These are phyloP conservation scores for Sycophila sp. DNA, from an alignment of 1,140 invertebrate species.

Conservation along the genomic window DNA sequence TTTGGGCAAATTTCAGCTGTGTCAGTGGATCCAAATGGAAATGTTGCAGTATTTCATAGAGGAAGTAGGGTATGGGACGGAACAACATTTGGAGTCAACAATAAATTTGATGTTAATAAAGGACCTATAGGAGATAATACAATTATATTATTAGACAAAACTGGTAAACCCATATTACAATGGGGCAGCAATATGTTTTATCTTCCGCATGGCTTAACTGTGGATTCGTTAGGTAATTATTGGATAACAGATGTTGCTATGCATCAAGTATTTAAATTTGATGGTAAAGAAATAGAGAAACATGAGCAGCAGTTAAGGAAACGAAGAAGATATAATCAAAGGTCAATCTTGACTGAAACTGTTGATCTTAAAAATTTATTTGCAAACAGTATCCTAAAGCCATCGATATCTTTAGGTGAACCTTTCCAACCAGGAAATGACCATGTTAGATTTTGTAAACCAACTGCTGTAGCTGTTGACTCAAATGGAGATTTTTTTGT, in stretches of 20 bases:
- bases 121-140: conserved; percentile 80
- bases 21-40: conserved; percentile 76
- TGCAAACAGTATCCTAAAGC: conserved; percentile 51
- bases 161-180: conserved; percentile 76
- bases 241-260: conserved; percentile 93
- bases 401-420: conserved; percentile 55
- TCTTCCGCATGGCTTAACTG: conserved; percentile 91
- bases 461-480: conserved; percentile 88
- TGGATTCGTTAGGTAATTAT: conserved; percentile 84
- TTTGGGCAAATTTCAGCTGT: conserved; percentile 86
- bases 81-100: conserved; percentile 72
- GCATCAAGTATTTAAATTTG: conserved; percentile 90
- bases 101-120: conserved; percentile 71
- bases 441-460: conserved; percentile 89
- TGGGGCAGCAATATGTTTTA: conserved; percentile 91
- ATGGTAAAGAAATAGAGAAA: conserved; percentile 57
- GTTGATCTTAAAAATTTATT: conserved; percentile 42
- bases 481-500: conserved; percentile 90
- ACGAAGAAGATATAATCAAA: conserved; percentile 40
- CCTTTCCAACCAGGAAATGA: conserved; percentile 81
- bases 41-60: conserved; percentile 87
- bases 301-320: conserved; percentile 46
- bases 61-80: conserved; percentile 77
- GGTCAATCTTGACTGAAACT: neutral
- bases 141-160: conserved; percentile 76